Base-by-base conservation (phyloP, 2,113 vertebrate genomes). In the Chauna torquata region DNA sequence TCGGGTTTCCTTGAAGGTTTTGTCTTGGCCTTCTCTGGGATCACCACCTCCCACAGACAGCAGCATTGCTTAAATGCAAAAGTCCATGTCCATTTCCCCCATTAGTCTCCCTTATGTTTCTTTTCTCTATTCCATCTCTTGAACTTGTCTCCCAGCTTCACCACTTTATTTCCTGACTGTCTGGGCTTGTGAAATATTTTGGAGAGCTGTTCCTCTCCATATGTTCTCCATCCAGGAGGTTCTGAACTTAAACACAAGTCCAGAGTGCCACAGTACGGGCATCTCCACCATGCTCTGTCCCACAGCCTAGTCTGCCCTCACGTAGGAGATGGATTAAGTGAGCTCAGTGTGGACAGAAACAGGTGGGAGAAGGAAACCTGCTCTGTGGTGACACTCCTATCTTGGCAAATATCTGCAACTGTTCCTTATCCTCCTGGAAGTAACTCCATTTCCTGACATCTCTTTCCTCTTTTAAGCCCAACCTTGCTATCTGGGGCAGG, bases 121-220 rank as follows among this genome's bases (percentile, higher is more conserved):
- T 90, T 68, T 82, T 82, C 47, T 38, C 76, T 75, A 0, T n/a
- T 64, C 28, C 34, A 52, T 62, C 24, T 34, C n/a, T 52, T 50
- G 47, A 68, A 92, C 11, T 94, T 89, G 50, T 82, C 55, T 84
- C 84, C 91, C 89, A 78, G 42, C 78, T 57, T 93, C 69, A 78
- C 40, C 36, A 12, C 57, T 62, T 2, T 34, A 30, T 40, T 84
- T 76, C 79, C 74, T 78, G 57, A 70, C 25, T 5, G 36, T 7
- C 40, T 38, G 30, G 36, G 47, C 44, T n/a, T 68, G n/a, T 69
- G 40, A 91, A 96, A 86, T 62, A 52, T 65, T 86, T 94, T 78
- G n/a, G 54, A 61, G 72, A 11, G 34, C 25, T 49, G 12, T 5
- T 89, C 14, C 71, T 96, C 86, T 83, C 62, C 61, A 68, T 65